A percentile compares a stretch with the other conserved stretches of the same genome.
These are phyloP conservation scores for Amitus sp. DNA, from an alignment of 2,888 invertebrate species.

Conservation along the genomic window DNA sequence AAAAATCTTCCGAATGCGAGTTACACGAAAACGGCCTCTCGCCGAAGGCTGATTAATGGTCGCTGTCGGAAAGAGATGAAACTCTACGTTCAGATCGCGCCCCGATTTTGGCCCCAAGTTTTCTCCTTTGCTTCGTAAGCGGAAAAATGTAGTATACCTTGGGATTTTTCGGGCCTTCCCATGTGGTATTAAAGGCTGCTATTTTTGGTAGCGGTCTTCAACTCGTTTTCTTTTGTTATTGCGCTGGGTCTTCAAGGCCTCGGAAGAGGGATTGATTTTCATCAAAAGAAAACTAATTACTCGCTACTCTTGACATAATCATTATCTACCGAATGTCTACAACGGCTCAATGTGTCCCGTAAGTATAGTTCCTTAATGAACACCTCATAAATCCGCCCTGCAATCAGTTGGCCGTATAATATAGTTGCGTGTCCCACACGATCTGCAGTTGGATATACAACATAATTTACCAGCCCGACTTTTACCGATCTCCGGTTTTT, in stretches of 20 bases:
- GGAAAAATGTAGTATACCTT: too few relatives aligned
- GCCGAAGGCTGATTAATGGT: constrained; percentile 57
- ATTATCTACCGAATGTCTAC: constrained; percentile 42
- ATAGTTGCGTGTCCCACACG: constrained; percentile 45
- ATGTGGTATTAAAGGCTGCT: too few relatives aligned
- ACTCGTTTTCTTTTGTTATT: not conserved
- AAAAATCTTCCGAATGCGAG: constrained; percentile 52
- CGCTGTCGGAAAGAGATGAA: constrained; percentile 35
- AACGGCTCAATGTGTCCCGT: constrained; percentile 39
- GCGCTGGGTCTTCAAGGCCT: not conserved
- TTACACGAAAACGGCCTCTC: constrained; percentile 51
- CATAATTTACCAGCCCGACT: constrained; percentile 41
- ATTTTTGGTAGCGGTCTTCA: too few relatives aligned
- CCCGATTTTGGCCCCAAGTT: too few relatives aligned
- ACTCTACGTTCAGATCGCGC: constrained; percentile 13
- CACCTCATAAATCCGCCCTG: constrained; percentile 50
- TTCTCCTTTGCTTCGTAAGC: too few relatives aligned
- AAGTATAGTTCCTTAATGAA: constrained; percentile 47
- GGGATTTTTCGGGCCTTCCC: too few relatives aligned
- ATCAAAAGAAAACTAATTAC: constrained; percentile 26
- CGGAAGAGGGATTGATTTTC: not conserved
- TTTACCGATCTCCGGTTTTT: constrained; percentile 43
- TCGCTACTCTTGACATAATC: constrained; percentile 37
- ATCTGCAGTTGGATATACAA: constrained; percentile 47
- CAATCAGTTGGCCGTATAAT: constrained; percentile 46